Conservation (phyloP, 2,113 vertebrate species). For the Seriola dumerili region DNA sequence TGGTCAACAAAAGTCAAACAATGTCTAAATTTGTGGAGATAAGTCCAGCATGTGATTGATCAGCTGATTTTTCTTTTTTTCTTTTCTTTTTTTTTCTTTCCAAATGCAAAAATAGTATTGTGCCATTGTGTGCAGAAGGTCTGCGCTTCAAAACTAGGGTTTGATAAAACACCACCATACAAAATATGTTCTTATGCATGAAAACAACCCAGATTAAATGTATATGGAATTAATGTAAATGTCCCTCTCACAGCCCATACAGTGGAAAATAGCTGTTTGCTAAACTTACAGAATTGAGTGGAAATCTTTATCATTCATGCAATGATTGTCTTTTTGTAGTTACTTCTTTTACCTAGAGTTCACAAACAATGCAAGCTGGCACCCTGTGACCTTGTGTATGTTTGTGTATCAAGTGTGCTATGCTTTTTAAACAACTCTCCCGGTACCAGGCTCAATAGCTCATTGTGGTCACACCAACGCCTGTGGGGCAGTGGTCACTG, state of each 20-base stretch:
- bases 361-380: slow-evolving; percentile 20
- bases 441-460: slow-evolving; percentile 47
- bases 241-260: background rate
- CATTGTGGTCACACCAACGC: slow-evolving; percentile 58
- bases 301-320: background rate
- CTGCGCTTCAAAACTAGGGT: background rate
- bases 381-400: slow-evolving; percentile 20
- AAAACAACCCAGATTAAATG: background rate
- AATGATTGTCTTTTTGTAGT: slow-evolving; percentile 31
- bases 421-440: slow-evolving; percentile 31
- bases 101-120: background rate
- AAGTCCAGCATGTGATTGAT: too few relatives aligned
- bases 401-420: slow-evolving; percentile 31
- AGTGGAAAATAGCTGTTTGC: background rate
- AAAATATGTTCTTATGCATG: background rate
- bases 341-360: background rate
- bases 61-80: too few relatives aligned
- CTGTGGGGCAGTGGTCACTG: slow-evolving; percentile 55
- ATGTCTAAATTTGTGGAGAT: background rate
- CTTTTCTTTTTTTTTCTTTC: too few relatives aligned
- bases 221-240: background rate
- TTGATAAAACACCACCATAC: background rate
- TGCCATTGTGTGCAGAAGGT: slow-evolving; percentile 17
- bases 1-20: background rate
- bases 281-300: background rate